Percentiles rank a stretch among this genome's conserved stretches.
Conservation (phyloP, 2,888 invertebrate genomes). For the Sphaeridia pumilis region DNA sequence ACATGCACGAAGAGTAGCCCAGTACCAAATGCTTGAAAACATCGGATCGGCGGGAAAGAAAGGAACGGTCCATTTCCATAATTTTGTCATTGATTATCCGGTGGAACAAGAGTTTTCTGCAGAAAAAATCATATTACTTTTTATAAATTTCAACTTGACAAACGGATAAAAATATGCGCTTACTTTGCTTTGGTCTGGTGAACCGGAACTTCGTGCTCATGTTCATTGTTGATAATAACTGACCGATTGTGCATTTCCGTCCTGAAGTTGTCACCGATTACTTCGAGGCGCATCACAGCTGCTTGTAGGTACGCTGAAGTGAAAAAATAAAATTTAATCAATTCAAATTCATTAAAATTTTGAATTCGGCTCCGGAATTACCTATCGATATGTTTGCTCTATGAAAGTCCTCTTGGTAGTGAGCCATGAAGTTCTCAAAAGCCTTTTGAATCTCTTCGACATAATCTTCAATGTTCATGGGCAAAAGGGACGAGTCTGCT, state of each 20-base stretch:
- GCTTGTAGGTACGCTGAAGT: slow-evolving; percentile 34
- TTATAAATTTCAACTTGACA: too few species aligned
- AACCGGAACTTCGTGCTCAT: slow-evolving; percentile 27
- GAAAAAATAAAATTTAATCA: slow-evolving; percentile 1
- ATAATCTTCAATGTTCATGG: slow-evolving; percentile 36
- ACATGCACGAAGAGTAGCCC: slow-evolving; percentile 24
- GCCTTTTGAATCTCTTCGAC: slow-evolving; percentile 35
- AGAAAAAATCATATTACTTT: slow-evolving; percentile 11
- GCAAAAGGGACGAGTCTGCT: slow-evolving; percentile 33
- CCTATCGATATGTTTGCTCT: slow-evolving; percentile 35
- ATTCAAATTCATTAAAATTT: slow-evolving; percentile 3
- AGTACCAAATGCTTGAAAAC: slow-evolving; percentile 35
- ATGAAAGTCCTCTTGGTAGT: slow-evolving; percentile 35
- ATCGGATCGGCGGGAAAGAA: slow-evolving; percentile 33
- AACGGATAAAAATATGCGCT: too few species aligned
- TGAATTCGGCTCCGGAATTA: slow-evolving; percentile 17
- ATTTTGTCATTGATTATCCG: slow-evolving; percentile 36
- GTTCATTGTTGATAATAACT: slow-evolving; percentile 17
- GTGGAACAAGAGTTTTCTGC: slow-evolving; percentile 34
- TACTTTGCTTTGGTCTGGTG: slow-evolving; percentile 29
- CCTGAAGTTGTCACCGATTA: slow-evolving; percentile 35
- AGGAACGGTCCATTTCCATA: slow-evolving; percentile 34
- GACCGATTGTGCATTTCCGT: slow-evolving; percentile 35
- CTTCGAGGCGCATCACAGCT: slow-evolving; percentile 35
- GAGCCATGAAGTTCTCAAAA: slow-evolving; percentile 32